Evolutionary conservation across 2,113 vertebrate species (phyloP), one percentile per base, ranked within the genome.

Genomic region (Galeopterus variegatus): DNA sequence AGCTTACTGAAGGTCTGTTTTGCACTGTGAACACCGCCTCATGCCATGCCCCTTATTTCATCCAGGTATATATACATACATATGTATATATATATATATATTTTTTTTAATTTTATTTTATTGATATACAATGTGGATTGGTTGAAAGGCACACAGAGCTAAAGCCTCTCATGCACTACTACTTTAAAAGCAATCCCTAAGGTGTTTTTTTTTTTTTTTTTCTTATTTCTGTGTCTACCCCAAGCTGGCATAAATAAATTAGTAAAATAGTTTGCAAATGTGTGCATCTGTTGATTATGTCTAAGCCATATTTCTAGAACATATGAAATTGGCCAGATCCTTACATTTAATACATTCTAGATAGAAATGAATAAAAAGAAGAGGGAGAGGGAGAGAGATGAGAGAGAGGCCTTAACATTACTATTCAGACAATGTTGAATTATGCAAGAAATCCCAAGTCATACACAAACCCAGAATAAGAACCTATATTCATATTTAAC

Each of bases 1-100:
- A 0, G n/a, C 52, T 52, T 94, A 60, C 56, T 23, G 45, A 85
- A 28, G 64, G 31, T 84, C 86, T 70, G 0, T 10, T 18, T 70
- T 76, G 54, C 73, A 50, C 88, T 95, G 83, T 83, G 79, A 95
- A 80, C 65, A 73, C 64, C 76, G 86, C 60, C 64, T 79, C 48
- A 14, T 7, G 26, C 79, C 72, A 79, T 77, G 58, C 85, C 85
- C 79, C 64, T 91, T 65, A 12, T 72, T 36, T 90, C 85, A 45
- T 18, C 67, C 80, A 79, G 92, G 83, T 64, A 77, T 69, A 81
- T 26, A 41, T 41, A 41, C 41, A 41, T 41, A 41, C 41, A n/a
- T n/a, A n/a, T n/a, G n/a, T n/a, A n/a, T n/a, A n/a, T n/a, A n/a
- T n/a, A 41, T 41, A 41, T 41, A 41, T 41, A 41, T 41, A 41